Base-by-base conservation (phyloP, 2,797 vertebrate genomes). In the Characodon lateralis region DNA sequence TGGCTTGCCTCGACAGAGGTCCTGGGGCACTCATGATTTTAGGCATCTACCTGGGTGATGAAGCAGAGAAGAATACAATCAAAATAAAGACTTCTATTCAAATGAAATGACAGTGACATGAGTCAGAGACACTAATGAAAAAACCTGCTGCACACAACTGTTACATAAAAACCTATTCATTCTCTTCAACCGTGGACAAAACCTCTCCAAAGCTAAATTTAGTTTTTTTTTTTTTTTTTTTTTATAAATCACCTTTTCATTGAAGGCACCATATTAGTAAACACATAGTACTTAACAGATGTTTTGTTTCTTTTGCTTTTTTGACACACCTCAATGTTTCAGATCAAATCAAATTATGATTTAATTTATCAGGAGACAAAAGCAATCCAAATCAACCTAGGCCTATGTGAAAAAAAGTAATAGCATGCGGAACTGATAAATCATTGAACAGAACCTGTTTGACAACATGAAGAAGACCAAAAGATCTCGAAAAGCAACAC, bases 41-140 rank as follows among this genome's bases (percentile, higher is more conserved):
- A 87, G 89, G 83, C 93, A 95, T 95, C 86, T 86, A 95, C 93
- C 95, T 96, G 85, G 28, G 55, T 55, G 63, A 76, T 51, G 22
- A 79, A 65, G 78, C 6, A 76, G 63, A 20, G 53, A 76, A 26
- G 35, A 68, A 24, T 22, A 74, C 39, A 66, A 56, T 39, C 20
- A 61, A 22, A 73, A n/a, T 58, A 26, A 77, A 41, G 72, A 68
- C 22, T 43, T 41, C 63, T 2, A 39, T 24, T 41, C 20, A 35
- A 63, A 63, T 35, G 14, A 35, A 35, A 61, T 61, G 58, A 61
- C 58, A 61, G 13, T 6, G 58, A 61, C 58, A 61, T 61, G 26
- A 61, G 26, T 61, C 58, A 28, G 26, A 4, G 26, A 28, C 58
- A 28, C 4, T 16, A 61, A 28, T 61, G 28, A 61, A 14, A 28